A percentile compares a stretch with the other conserved stretches of the same genome.
Evolutionary conservation across 2,888 invertebrate species (phyloP).

Genomic region (Empis livida): DNA sequence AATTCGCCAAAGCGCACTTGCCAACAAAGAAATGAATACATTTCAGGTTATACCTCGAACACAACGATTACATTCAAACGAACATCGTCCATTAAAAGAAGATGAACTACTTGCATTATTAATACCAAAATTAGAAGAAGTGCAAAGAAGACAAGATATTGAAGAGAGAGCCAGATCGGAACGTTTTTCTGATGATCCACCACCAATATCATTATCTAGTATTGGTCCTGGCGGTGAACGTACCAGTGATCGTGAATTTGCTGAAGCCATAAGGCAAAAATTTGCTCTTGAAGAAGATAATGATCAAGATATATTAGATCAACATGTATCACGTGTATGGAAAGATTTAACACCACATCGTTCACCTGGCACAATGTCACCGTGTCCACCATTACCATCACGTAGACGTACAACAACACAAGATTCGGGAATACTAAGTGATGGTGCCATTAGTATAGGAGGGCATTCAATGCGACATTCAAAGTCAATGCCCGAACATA

Average conservation of each 20-base stretch:
- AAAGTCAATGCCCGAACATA: conserved; percentile 37
- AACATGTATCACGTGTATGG: conserved; percentile 83
- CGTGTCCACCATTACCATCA: conserved; percentile 42
- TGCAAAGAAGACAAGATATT: conserved; percentile 59
- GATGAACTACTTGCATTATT: conserved; percentile 68
- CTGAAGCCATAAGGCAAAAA: conserved; percentile 66
- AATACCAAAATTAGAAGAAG: conserved; percentile 67
- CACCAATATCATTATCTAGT: conserved; percentile 14
- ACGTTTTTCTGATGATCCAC: conserved; percentile 26
- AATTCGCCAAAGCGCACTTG: conserved; percentile 34
- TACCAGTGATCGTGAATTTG: conserved; percentile 40
- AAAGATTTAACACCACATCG: conserved; percentile 74
- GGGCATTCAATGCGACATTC: conserved; percentile 36
- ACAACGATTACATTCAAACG: conserved; percentile 51
- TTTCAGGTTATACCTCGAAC: conserved; percentile 58
- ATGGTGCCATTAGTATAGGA: conserved; percentile 35
- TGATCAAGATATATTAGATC: conserved; percentile 76
- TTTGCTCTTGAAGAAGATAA: conserved; percentile 64
- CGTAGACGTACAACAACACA: conserved; percentile 39
- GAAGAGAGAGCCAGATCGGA: conserved; percentile 47
- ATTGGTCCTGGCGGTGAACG: conserved; percentile 24
- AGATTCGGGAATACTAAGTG: conserved; percentile 37
- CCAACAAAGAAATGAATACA: conserved; percentile 34
- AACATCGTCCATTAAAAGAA: conserved; percentile 60
- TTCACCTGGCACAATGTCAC: conserved; percentile 54